Evolutionary conservation across 2,888 invertebrate species (phyloP).

Genomic region (Drosophila subquinaria): DNA sequence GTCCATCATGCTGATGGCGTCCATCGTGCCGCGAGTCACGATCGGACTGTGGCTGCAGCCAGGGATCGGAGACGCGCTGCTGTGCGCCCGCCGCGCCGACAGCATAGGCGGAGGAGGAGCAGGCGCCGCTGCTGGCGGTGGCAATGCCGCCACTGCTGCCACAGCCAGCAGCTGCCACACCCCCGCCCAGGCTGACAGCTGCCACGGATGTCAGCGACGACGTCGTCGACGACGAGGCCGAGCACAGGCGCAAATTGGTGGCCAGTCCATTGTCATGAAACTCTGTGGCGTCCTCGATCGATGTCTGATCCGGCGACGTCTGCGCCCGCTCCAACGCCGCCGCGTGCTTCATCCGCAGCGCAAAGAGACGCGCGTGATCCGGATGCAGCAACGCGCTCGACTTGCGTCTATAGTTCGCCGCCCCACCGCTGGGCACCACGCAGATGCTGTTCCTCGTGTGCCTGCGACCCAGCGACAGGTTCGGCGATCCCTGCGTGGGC

Average conservation of each 20-base stretch:
- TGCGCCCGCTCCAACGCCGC: constrained; percentile 83
- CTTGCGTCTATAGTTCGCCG: constrained; percentile 86
- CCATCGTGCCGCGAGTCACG: constrained; percentile 84
- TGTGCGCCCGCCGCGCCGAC: constrained; percentile 85
- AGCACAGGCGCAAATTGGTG: constrained; percentile 84
- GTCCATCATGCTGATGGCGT: constrained; percentile 39
- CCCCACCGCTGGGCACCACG: constrained; percentile 58
- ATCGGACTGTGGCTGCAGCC: constrained; percentile 85
- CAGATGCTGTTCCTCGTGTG: constrained; percentile 78
- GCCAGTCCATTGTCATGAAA: constrained; percentile 85
- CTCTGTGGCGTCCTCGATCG: constrained; percentile 86
- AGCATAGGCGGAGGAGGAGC: constrained; percentile 86
- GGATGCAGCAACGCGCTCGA: constrained; percentile 89
- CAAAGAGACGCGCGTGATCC: constrained; percentile 89
- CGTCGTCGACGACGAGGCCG: constrained; percentile 87
- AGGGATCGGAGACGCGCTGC: constrained; percentile 85
- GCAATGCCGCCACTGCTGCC: constrained; percentile 85
- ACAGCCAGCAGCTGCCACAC: constrained; percentile 59
- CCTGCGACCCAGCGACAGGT: constrained; percentile 81
- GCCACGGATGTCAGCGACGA: constrained; percentile 87
- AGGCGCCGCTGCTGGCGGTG: constrained; percentile 85
- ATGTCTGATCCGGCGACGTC: constrained; percentile 85
- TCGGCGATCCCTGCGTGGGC: constrained; percentile 85
- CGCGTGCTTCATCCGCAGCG: constrained; percentile 85
- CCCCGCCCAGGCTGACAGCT: constrained; percentile 84